phyloP scores from a whole-genome alignment of 2,888 invertebrate species.

The Acanthosoma haemorrhoidale region DNA sequence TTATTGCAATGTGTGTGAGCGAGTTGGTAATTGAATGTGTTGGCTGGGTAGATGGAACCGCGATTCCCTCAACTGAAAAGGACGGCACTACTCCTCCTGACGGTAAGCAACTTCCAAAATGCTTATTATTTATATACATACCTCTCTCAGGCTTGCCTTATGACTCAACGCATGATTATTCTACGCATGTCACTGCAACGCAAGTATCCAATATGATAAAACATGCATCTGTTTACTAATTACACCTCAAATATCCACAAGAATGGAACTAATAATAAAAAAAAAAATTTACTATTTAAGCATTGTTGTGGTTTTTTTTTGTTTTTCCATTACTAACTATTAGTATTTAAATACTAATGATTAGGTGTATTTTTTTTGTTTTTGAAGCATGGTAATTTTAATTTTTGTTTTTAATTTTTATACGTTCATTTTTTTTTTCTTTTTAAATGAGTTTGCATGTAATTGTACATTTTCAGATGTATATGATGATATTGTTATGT shows the following conservation, averaged over 20 bases:
- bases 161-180: too few species aligned
- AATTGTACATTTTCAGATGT: conserved; percentile 60
- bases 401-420: conserved; percentile 34
- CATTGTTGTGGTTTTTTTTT: background rate
- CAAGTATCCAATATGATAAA: background rate
- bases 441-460: conserved; percentile 36
- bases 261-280: too few species aligned
- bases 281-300: background rate
- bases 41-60: conserved; percentile 38
- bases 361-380: background rate
- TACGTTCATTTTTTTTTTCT: conserved; percentile 37
- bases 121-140: too few species aligned
- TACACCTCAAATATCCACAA: conserved; percentile 23
- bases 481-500: conserved; percentile 65
- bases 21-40: conserved; percentile 37
- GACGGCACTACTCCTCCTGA: conserved; percentile 36
- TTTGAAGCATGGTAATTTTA: background rate
- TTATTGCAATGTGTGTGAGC: conserved; percentile 15
- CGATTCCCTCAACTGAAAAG: conserved; percentile 30
- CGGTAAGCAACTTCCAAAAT: conserved; percentile 34
- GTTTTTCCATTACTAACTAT: background rate
- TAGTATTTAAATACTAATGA: background rate
- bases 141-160: too few species aligned
- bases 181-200: background rate
- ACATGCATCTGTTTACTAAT: background rate